Evolutionary conservation across 2,888 invertebrate genomes (phyloP).

Genomic region (Hermodice carunculata): DNA sequence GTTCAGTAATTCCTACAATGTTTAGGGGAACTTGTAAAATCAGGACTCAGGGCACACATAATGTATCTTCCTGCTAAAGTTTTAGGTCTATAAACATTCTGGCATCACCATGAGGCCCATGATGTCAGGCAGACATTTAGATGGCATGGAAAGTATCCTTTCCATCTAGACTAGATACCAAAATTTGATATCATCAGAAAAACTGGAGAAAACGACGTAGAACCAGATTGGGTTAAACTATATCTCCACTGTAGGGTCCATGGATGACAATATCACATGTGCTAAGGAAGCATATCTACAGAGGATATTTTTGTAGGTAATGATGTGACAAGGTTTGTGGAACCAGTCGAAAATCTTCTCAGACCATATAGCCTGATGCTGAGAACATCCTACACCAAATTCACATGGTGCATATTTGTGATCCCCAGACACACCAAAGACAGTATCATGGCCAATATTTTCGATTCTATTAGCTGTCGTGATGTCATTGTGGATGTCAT

Average conservation of each 20-base stretch:
- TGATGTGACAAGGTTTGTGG: neutral
- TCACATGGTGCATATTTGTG: conserved; percentile 1
- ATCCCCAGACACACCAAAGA: neutral
- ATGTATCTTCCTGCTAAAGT: no score
- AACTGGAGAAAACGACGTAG: neutral
- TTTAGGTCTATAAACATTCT: no score
- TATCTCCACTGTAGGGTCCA: no score
- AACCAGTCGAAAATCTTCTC: neutral
- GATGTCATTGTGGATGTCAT: neutral
- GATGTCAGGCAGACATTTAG: neutral
- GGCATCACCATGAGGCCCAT: neutral
- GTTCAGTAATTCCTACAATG: no score
- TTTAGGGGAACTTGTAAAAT: no score
- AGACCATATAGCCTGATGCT: conserved; percentile 1
- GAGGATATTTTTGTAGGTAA: neutral
- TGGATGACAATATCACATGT: neutral
- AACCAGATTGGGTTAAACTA: neutral
- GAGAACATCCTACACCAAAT: neutral
- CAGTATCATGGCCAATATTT: neutral
- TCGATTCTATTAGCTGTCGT: neutral
- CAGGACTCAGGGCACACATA: no score
- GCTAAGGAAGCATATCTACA: neutral
- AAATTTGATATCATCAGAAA: neutral
- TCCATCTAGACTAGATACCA: conserved; percentile 5
- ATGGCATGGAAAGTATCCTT: conserved; percentile 9